Evolutionary conservation across 2,113 vertebrate genomes (phyloP).

Genomic region (Tenebrosternarchus preto): DNA sequence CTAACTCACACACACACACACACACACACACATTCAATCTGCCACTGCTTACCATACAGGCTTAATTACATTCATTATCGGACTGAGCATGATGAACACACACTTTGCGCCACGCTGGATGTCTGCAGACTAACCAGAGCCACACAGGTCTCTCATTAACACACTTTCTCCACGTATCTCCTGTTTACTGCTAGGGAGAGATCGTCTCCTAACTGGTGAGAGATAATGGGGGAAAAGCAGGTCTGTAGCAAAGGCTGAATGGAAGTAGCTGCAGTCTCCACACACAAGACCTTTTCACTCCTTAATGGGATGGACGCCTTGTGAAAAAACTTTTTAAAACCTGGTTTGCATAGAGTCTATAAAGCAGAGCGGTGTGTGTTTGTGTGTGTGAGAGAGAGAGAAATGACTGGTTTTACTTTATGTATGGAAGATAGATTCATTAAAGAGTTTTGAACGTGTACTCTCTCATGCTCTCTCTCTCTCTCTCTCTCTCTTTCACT

Average conservation of each 20-base stretch:
- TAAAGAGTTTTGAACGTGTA: neutral
- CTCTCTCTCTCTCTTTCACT: no score
- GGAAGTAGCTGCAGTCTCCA: neutral
- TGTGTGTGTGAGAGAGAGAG: no score
- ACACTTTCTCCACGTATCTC: slow-evolving; percentile 70
- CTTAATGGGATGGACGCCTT: neutral
- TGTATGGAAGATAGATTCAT: neutral
- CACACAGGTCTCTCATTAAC: no score
- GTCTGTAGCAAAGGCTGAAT: slow-evolving; percentile 68
- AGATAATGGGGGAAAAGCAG: slow-evolving; percentile 71
- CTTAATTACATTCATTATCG: slow-evolving; percentile 80
- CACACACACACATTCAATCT: neutral
- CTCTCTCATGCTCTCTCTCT: no score
- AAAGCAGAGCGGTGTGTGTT: neutral
- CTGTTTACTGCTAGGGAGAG: slow-evolving; percentile 74
- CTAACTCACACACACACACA: neutral
- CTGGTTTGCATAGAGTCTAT: neutral
- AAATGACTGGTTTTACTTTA: neutral
- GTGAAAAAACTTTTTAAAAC: neutral
- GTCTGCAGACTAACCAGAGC: slow-evolving; percentile 60
- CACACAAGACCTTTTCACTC: neutral
- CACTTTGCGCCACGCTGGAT: no score
- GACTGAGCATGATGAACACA: slow-evolving; percentile 68
- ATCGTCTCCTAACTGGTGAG: slow-evolving; percentile 66
- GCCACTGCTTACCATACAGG: slow-evolving; percentile 11